These are phyloP conservation scores for Penaeus vannamei DNA, from an alignment of 1,140 invertebrate species.

Conservation along the genomic window DNA sequence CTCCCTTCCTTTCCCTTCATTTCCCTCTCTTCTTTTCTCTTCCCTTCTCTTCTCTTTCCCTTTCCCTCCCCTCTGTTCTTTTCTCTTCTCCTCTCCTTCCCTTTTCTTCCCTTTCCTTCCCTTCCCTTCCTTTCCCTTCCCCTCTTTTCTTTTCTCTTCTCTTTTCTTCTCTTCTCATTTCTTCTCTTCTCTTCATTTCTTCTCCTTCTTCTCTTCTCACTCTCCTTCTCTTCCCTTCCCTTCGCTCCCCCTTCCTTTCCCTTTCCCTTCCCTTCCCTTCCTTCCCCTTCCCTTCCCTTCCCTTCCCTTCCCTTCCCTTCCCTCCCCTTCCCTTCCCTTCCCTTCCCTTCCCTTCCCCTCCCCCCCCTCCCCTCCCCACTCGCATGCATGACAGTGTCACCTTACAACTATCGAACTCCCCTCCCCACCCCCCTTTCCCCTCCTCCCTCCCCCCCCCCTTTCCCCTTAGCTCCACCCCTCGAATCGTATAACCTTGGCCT, in stretches of 20 bases:
- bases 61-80: not conserved
- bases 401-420: not conserved
- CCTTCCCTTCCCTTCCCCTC: not conserved
- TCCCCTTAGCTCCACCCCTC: slow-evolving; percentile 1
- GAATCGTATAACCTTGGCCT: not conserved
- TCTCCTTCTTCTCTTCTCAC: not conserved
- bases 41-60: not conserved
- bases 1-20: not conserved
- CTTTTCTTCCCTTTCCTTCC: not conserved
- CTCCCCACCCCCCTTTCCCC: not conserved
- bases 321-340: not conserved
- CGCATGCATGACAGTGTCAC: not conserved
- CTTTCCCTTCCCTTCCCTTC: not conserved
- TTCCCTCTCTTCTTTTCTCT: not conserved
- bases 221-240: not conserved
- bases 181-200: too few species aligned
- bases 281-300: not conserved
- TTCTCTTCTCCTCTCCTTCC: not conserved
- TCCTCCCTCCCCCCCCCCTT: not conserved
- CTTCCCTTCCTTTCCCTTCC: not conserved
- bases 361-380: not conserved
- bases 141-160: not conserved
- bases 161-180: not conserved
- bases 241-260: not conserved
- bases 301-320: not conserved